phyloP scores from a whole-genome alignment of 2,888 invertebrate genomes.

The Melieria picta region DNA sequence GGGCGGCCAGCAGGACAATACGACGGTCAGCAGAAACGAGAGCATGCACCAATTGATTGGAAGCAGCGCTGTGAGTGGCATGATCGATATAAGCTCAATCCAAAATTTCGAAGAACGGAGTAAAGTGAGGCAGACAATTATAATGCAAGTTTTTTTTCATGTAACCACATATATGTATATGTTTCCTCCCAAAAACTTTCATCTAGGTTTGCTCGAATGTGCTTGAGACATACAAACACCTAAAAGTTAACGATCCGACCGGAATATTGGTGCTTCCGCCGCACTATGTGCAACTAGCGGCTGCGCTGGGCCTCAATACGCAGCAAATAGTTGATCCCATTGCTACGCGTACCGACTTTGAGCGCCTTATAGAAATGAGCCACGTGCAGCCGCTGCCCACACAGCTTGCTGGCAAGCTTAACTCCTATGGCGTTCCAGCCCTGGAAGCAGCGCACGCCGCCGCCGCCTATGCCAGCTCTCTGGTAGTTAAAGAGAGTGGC shows the following conservation, averaged over 20 bases:
- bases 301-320: conserved; percentile 65
- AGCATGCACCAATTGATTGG: conserved; percentile 37
- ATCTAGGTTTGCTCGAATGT: conserved; percentile 53
- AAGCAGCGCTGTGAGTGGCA: conserved; percentile 43
- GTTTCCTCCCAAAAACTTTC: background rate
- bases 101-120: conserved; percentile 35
- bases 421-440: conserved; percentile 49
- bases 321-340: conserved; percentile 61
- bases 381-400: conserved; percentile 52
- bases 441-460: conserved; percentile 56
- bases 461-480: conserved; percentile 48
- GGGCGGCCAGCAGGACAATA: conserved; percentile 48
- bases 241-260: conserved; percentile 66
- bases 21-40: conserved; percentile 40
- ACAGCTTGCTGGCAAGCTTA: conserved; percentile 25
- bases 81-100: conserved; percentile 42
- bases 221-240: conserved; percentile 58
- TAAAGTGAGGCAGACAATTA: conserved; percentile 26
- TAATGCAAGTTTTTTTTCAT: background rate
- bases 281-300: conserved; percentile 71
- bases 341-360: conserved; percentile 62
- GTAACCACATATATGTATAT: background rate
- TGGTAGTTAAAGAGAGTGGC: conserved; percentile 47
- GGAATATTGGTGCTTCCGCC: conserved; percentile 71
- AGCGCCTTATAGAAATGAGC: conserved; percentile 62